Percentiles rank a stretch among this genome's conserved stretches.
These are phyloP conservation scores for Syrmaticus mikado DNA, from an alignment of 2,113 vertebrate genomes.

Conservation along the genomic window DNA sequence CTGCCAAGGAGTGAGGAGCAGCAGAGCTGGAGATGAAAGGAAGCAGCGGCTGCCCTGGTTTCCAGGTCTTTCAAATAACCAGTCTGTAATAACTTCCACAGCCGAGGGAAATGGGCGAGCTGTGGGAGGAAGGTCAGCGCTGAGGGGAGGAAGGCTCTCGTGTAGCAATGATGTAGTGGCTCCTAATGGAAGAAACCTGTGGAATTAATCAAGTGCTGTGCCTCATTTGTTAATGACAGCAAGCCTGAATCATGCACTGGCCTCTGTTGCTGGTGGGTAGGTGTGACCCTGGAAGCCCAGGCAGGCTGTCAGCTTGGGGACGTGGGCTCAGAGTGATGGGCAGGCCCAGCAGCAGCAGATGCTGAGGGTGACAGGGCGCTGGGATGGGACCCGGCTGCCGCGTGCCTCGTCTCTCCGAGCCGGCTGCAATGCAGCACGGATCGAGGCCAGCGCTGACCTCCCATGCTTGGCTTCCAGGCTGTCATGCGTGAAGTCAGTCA, in stretches of 20 bases:
- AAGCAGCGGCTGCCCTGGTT: conserved; percentile 54
- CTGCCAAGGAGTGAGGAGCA: conserved; percentile 79
- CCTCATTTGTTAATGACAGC: conserved; percentile 77
- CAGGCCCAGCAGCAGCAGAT: background rate
- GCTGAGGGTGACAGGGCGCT: fast-evolving
- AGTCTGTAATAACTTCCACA: conserved; percentile 75
- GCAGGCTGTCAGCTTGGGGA: background rate
- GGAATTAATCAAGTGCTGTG: conserved; percentile 66
- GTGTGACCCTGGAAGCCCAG: background rate
- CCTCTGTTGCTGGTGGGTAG: background rate
- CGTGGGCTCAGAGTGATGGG: fast-evolving
- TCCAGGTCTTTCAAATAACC: conserved; percentile 76
- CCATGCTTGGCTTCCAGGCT: conserved; percentile 74
- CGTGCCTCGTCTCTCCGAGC: background rate
- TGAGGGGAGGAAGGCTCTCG: conserved; percentile 69
- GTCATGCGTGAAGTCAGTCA: conserved; percentile 75
- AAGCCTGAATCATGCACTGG: background rate
- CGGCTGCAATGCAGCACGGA: background rate
- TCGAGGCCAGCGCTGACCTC: conserved; percentile 50
- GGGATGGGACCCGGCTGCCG: fast-evolving
- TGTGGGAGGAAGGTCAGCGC: conserved; percentile 74
- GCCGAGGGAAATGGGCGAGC: conserved; percentile 64
- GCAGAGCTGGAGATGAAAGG: conserved; percentile 80
- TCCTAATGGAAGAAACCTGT: conserved; percentile 77
- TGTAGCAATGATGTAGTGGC: conserved; percentile 74